phyloP scores from a whole-genome alignment of 2,888 invertebrate species.

The Apodemia mormo region DNA sequence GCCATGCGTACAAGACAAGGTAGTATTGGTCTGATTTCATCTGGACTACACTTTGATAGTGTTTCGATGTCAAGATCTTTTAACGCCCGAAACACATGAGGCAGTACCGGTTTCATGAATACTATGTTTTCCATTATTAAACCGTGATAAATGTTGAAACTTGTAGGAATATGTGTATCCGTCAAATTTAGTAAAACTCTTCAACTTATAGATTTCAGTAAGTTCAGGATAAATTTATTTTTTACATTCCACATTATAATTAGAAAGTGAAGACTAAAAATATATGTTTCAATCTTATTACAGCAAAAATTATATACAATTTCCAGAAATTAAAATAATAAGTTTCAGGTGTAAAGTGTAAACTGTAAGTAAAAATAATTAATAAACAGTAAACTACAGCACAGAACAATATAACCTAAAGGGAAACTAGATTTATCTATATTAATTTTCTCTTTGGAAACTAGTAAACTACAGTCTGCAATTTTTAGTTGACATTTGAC shows the following conservation, averaged over 20 bases:
- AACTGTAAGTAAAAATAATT: no score
- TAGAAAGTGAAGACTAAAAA: background rate
- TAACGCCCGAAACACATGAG: slow-evolving; percentile 89
- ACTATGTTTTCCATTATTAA: slow-evolving; percentile 50
- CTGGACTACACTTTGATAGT: slow-evolving; percentile 86
- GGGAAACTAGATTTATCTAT: no score
- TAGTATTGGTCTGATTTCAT: slow-evolving; percentile 93
- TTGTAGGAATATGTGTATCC: background rate
- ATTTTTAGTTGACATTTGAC: no score
- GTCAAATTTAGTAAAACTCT: background rate
- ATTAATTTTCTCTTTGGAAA: no score
- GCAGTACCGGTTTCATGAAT: slow-evolving; percentile 82
- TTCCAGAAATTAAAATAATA: background rate
- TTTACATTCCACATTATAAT: background rate
- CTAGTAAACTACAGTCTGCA: no score
- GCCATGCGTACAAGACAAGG: slow-evolving; percentile 97
- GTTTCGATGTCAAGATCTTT: slow-evolving; percentile 91
- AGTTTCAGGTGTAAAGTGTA: no score
- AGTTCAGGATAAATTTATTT: background rate
- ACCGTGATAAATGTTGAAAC: background rate
- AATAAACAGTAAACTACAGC: no score
- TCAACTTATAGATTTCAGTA: background rate
- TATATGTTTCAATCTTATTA: background rate
- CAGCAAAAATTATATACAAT: no score
- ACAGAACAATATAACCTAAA: no score